Percentiles rank a stretch among this genome's conserved stretches.
phyloP scores from a whole-genome alignment of 2,113 vertebrate genomes.

The Aramus guarauna region DNA sequence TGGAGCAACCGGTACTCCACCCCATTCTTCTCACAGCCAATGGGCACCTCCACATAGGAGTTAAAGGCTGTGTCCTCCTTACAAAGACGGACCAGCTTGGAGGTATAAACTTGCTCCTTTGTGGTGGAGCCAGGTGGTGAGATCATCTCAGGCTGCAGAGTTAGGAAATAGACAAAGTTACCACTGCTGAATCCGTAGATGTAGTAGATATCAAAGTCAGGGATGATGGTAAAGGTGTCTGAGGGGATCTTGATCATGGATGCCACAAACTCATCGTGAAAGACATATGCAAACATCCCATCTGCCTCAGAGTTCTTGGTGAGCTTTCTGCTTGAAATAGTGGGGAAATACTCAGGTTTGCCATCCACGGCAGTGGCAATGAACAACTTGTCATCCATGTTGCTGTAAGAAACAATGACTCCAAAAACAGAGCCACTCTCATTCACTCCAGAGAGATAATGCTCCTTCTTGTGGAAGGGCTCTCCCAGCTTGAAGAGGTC shows the following conservation, averaged over 20 bases:
- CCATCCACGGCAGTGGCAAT: constrained; percentile 96
- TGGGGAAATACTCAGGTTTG: constrained; percentile 97
- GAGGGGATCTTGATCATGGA: constrained; percentile 99
- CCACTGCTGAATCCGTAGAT: constrained; percentile 97
- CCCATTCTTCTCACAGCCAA: constrained; percentile 89
- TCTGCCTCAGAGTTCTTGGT: constrained; percentile 95
- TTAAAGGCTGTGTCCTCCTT: constrained; percentile 97
- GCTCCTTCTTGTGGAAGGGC: constrained; percentile 97
- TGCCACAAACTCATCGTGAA: constrained; percentile 97
- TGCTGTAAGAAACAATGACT: constrained; percentile 93
- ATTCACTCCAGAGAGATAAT: constrained; percentile 96
- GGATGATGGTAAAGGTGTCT: constrained; percentile 95
- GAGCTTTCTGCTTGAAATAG: constrained; percentile 95
- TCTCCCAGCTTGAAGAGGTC: constrained; percentile 98
- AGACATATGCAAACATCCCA: constrained; percentile 97
- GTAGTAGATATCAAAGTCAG: constrained; percentile 98
- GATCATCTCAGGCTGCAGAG: constrained; percentile 96
- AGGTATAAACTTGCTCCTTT: constrained; percentile 95
- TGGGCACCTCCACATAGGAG: constrained; percentile 95
- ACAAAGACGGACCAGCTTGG: constrained; percentile 94
- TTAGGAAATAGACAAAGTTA: constrained; percentile 97
- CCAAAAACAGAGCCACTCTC: constrained; percentile 96
- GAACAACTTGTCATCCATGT: constrained; percentile 93
- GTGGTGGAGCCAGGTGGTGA: constrained; percentile 88
- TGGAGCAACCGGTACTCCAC: constrained; percentile 95